A percentile compares a stretch with the other conserved stretches of the same genome.
Evolutionary conservation across 2,888 invertebrate species (phyloP).

Genomic region (Thereva nobilitata): DNA sequence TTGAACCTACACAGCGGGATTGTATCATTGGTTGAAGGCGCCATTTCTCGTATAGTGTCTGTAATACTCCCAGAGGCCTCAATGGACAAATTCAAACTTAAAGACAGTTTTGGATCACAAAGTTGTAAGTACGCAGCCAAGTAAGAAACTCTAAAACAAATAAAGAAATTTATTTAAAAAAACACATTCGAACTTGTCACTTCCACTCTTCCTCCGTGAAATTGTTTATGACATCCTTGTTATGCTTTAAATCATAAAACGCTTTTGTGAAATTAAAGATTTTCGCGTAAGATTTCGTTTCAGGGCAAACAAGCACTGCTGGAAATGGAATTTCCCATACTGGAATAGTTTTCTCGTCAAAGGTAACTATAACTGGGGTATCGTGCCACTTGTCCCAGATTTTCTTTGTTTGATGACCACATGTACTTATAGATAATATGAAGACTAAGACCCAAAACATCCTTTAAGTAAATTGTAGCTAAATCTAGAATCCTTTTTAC

Average conservation of each 20-base stretch:
- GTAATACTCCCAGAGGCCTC: slow-evolving; percentile 58
- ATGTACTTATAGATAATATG: slow-evolving; percentile 64
- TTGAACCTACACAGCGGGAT: slow-evolving; percentile 66
- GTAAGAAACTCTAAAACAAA: background rate
- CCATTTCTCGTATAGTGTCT: slow-evolving; percentile 61
- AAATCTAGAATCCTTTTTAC: too few relatives aligned
- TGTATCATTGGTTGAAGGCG: slow-evolving; percentile 62
- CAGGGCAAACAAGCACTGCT: slow-evolving; percentile 68
- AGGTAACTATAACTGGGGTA: slow-evolving; percentile 74
- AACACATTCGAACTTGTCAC: slow-evolving; percentile 37
- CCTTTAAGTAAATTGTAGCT: slow-evolving; percentile 53
- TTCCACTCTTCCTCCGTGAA: slow-evolving; percentile 48
- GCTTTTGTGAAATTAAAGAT: slow-evolving; percentile 62
- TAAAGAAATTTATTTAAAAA: background rate
- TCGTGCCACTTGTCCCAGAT: slow-evolving; percentile 73
- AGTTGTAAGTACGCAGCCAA: background rate
- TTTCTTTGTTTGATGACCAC: slow-evolving; percentile 64
- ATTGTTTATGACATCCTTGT: slow-evolving; percentile 6
- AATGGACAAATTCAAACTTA: too few relatives aligned
- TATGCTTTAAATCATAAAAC: background rate
- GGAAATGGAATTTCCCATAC: slow-evolving; percentile 67
- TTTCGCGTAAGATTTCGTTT: slow-evolving; percentile 64
- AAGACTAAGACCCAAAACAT: slow-evolving; percentile 68
- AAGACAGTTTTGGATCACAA: slow-evolving; percentile 45
- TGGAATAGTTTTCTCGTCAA: slow-evolving; percentile 71